phyloP scores from a whole-genome alignment of 2,113 vertebrate species.

The Ceyx margarethae region DNA sequence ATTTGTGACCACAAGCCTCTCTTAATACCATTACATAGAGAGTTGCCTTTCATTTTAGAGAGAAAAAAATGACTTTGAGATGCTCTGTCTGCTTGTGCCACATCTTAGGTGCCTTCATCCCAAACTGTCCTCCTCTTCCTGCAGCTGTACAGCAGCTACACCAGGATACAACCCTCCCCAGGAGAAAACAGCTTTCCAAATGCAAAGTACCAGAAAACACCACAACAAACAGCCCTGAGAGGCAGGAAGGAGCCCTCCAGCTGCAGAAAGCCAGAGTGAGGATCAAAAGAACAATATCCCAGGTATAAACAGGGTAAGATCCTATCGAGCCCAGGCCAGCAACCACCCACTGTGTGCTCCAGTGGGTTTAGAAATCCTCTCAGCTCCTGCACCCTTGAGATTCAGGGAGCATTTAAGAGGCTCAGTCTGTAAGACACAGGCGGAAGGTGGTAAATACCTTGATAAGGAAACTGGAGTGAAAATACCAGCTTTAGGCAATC shows the following conservation, averaged over 20 bases:
- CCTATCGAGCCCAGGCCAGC: not conserved
- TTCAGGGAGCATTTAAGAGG: not conserved
- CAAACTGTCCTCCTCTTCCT: not conserved
- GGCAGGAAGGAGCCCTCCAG: not conserved
- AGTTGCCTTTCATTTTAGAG: not conserved
- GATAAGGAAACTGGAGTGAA: slow-evolving; percentile 66
- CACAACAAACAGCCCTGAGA: not conserved
- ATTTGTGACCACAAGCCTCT: not conserved
- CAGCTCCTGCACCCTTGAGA: not conserved
- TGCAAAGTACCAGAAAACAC: not conserved
- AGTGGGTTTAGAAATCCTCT: not conserved
- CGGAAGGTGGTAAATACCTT: slow-evolving; percentile 59
- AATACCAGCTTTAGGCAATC: slow-evolving; percentile 64
- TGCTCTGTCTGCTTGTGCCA: not conserved
- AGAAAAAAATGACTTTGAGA: not conserved
- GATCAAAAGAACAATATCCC: not conserved
- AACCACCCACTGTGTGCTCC: not conserved
- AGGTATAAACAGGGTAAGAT: slow-evolving; percentile 11
- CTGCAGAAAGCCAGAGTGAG: not conserved
- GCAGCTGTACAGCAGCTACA: not conserved
- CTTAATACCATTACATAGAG: not conserved
- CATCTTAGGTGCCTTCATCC: not conserved
- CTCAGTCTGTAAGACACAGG: slow-evolving; percentile 37
- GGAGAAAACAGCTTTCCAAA: not conserved
- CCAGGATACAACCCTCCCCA: not conserved